A percentile compares a stretch with the other conserved stretches of the same genome.
phyloP scores from a whole-genome alignment of 2,888 invertebrate genomes.

The Lamellibrachia columna region DNA sequence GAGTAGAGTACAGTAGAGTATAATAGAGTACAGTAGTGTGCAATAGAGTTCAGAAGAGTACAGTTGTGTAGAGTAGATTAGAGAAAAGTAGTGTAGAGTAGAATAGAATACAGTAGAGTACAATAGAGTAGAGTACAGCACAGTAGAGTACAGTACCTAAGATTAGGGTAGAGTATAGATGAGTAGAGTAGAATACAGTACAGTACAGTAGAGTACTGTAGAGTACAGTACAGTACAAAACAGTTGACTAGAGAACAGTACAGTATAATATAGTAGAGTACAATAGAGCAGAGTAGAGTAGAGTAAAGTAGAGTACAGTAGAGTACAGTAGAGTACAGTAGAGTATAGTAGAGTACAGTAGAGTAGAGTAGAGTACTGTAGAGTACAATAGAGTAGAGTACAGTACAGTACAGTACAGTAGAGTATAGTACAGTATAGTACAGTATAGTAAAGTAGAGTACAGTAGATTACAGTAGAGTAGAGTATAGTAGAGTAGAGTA shows the following conservation, averaged over 20 bases:
- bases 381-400: too few relatives aligned
- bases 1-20: too few relatives aligned
- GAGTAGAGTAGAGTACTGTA: too few relatives aligned
- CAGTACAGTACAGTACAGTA: too few relatives aligned
- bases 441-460: too few relatives aligned
- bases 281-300: constrained; percentile 29
- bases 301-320: constrained; percentile 28
- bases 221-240: constrained; percentile 31
- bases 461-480: too few relatives aligned
- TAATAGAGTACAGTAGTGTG: constrained; percentile 36
- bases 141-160: constrained; percentile 37
- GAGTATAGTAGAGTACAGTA: too few relatives aligned
- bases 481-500: too few relatives aligned
- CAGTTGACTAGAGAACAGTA: constrained; percentile 33
- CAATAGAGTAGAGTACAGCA: constrained; percentile 28
- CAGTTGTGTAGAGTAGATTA: constrained; percentile 37
- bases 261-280: constrained; percentile 29
- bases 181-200: constrained; percentile 32
- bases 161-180: constrained; percentile 33
- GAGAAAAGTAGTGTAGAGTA: constrained; percentile 36
- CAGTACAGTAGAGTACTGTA: constrained; percentile 32
- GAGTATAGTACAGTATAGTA: too few relatives aligned
- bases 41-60: constrained; percentile 37
- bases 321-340: too few relatives aligned
- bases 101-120: constrained; percentile 37